Percentiles rank a stretch among this genome's conserved stretches.
Evolutionary conservation across 2,888 invertebrate genomes (phyloP).

Genomic region (Hoplodrina ambigua): DNA sequence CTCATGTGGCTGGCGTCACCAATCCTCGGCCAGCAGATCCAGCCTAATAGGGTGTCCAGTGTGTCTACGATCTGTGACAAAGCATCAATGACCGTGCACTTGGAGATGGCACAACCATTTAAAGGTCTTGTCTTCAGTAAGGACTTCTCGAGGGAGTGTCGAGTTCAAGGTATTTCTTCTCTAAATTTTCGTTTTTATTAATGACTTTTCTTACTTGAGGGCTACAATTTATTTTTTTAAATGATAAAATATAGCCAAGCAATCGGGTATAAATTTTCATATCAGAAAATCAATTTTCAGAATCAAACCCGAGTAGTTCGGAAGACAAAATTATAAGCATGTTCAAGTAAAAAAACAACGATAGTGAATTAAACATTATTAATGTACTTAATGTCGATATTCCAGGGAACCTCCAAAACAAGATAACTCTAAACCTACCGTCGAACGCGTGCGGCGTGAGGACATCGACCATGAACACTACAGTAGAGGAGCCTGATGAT

Average conservation of each 20-base stretch:
- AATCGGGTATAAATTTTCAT: no score
- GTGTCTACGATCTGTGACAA: slow-evolving; percentile 92
- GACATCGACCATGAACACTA: slow-evolving; percentile 85
- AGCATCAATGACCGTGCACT: slow-evolving; percentile 91
- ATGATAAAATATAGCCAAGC: no score
- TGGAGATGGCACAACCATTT: slow-evolving; percentile 92
- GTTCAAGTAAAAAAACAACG: no score
- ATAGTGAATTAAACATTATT: no score
- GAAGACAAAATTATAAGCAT: no score
- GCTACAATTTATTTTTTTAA: no score
- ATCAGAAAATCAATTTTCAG: no score
- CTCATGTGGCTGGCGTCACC: slow-evolving; percentile 72
- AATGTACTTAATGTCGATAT: slow-evolving; percentile 23
- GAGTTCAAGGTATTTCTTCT: slow-evolving; percentile 87
- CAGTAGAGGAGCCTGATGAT: slow-evolving; percentile 78
- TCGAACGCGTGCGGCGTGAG: slow-evolving; percentile 93
- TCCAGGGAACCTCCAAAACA: slow-evolving; percentile 84
- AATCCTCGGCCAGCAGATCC: slow-evolving; percentile 70
- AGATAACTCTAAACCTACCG: slow-evolving; percentile 88
- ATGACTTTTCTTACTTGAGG: no score
- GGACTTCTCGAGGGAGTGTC: slow-evolving; percentile 94
- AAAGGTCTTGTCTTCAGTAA: slow-evolving; percentile 94
- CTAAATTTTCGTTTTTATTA: no score
- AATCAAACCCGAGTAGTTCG: no score
- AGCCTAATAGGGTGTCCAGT: slow-evolving; percentile 90